Conservation (phyloP, 2,888 invertebrate species). For the Parelbella ahira region DNA sequence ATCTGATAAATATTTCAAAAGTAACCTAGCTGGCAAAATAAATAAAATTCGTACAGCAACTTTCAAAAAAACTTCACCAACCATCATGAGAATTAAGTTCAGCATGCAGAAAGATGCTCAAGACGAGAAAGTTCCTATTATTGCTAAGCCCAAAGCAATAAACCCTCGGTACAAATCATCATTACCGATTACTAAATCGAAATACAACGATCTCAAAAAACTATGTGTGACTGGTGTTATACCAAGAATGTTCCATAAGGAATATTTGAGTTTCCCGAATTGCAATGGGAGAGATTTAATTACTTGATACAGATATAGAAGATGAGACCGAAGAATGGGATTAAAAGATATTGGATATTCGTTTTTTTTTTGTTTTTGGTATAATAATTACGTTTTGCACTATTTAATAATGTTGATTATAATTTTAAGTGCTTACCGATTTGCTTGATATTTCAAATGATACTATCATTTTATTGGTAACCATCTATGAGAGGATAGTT, state of each 20-base stretch:
- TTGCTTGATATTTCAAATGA: no score
- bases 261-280: conserved; percentile 3
- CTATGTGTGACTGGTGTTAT: conserved; percentile 6
- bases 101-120: not conserved
- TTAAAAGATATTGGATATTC: no score
- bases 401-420: no score
- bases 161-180: not conserved
- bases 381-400: no score
- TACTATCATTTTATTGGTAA: no score
- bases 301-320: conserved; percentile 1
- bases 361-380: no score
- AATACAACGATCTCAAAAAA: conserved; percentile 4
- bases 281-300: not conserved
- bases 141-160: not conserved
- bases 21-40: conserved; percentile 21
- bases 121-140: not conserved
- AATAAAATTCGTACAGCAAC: conserved; percentile 21
- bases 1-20: conserved; percentile 6
- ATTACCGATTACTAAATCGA: conserved; percentile 6
- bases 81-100: not conserved
- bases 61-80: conserved; percentile 10
- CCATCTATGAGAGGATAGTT: no score
- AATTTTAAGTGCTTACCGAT: no score
- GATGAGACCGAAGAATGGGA: no score
- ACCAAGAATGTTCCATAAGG: conserved; percentile 6